These are phyloP conservation scores for Reticulitermes lucifugus DNA, from an alignment of 2,888 invertebrate genomes.

Conservation along the genomic window DNA sequence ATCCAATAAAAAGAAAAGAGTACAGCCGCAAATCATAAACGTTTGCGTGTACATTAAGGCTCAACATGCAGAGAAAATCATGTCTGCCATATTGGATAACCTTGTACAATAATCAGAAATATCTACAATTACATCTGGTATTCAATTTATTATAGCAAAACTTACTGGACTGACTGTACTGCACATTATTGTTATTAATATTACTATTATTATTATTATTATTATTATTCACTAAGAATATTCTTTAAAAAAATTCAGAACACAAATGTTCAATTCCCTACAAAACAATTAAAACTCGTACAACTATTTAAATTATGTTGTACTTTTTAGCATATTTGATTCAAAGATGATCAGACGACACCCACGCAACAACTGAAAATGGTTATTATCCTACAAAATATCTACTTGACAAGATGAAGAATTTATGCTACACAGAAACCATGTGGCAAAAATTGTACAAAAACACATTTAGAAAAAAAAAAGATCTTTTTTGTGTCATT, in stretches of 20 bases:
- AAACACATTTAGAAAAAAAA: conserved; percentile 42
- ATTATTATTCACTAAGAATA: conserved; percentile 30
- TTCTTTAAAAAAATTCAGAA: conserved; percentile 31
- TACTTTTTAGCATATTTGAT: conserved; percentile 40
- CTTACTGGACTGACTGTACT: conserved; percentile 30
- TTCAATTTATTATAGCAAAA: conserved; percentile 9
- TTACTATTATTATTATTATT: conserved; percentile 35
- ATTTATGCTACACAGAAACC: conserved; percentile 25
- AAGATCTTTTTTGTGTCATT: conserved; percentile 28
- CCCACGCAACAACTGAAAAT: conserved; percentile 35
- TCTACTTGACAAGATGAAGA: conserved; percentile 38
- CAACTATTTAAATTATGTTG: conserved; percentile 42
- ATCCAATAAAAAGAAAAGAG: neutral
- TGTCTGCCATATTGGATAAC: conserved; percentile 6
- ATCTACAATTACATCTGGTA: conserved; percentile 9
- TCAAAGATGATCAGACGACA: conserved; percentile 31
- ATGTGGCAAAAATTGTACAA: conserved; percentile 42
- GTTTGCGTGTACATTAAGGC: neutral
- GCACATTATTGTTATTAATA: conserved; percentile 26
- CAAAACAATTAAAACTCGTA: conserved; percentile 30
- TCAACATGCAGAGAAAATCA: neutral
- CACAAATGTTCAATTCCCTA: conserved; percentile 40
- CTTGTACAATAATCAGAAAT: conserved; percentile 3
- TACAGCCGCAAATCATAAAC: neutral
- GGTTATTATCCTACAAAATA: conserved; percentile 30